phyloP scores from a whole-genome alignment of 2,888 invertebrate genomes.

The Amphipyra tragopoginis region DNA sequence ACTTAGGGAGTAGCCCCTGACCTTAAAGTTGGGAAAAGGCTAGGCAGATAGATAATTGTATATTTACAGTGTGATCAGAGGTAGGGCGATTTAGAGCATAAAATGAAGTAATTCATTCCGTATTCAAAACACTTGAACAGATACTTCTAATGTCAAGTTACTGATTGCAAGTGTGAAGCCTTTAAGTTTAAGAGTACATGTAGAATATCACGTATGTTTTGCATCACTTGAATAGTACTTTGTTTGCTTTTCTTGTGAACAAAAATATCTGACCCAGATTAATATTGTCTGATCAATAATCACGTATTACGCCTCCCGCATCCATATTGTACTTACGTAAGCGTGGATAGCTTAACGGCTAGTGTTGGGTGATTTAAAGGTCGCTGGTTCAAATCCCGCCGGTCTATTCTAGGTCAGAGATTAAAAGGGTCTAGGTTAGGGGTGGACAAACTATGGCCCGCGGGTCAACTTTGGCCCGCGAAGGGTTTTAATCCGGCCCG shows the following conservation, averaged over 20 bases:
- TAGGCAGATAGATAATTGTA: too few relatives aligned
- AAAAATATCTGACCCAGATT: slow-evolving; percentile 60
- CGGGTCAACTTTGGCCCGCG: too few relatives aligned
- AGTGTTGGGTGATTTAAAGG: background rate
- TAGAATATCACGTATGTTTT: slow-evolving; percentile 52
- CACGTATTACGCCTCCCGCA: slow-evolving; percentile 40
- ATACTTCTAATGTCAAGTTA: too few relatives aligned
- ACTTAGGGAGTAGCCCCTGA: too few relatives aligned
- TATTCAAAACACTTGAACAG: slow-evolving; percentile 6
- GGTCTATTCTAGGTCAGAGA: background rate
- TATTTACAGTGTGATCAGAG: too few relatives aligned
- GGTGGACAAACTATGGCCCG: too few relatives aligned
- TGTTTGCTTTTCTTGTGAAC: slow-evolving; percentile 50
- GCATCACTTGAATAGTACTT: slow-evolving; percentile 37
- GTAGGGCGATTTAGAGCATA: too few relatives aligned
- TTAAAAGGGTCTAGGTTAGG: background rate
- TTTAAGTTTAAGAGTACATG: slow-evolving; percentile 29
- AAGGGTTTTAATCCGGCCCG: too few relatives aligned
- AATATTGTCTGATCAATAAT: slow-evolving; percentile 62
- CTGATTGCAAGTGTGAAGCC: slow-evolving; percentile 35
- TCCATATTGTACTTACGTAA: slow-evolving; percentile 10
- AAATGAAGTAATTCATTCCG: background rate
- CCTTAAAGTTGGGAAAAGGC: too few relatives aligned
- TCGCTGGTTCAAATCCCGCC: background rate
- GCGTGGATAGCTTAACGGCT: slow-evolving; percentile 18